Conservation (phyloP, 1,140 invertebrate genomes). For the Caligus rogercresseyi region DNA sequence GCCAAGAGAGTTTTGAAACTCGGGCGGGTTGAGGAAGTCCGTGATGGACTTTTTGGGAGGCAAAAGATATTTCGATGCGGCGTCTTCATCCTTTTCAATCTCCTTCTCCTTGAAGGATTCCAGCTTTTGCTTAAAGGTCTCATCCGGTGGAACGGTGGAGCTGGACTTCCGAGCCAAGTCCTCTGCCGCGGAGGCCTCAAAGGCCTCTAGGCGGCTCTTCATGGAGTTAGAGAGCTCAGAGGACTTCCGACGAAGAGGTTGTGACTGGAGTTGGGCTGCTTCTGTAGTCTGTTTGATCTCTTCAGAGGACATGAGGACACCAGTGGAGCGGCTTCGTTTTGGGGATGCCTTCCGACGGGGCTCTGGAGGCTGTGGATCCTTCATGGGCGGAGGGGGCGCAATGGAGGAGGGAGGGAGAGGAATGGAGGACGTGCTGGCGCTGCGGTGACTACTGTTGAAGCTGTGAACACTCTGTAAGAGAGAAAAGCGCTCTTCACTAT, state of each 20-base stretch:
- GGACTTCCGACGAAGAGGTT: slow-evolving; percentile 4
- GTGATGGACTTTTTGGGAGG: neutral
- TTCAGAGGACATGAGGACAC: neutral
- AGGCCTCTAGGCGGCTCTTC: slow-evolving; percentile 7
- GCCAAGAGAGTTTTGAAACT: neutral
- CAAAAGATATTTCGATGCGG: neutral
- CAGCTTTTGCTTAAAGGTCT: slow-evolving; percentile 3
- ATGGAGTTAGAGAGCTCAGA: slow-evolving; percentile 10
- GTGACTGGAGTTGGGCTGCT: neutral
- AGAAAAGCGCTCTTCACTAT: neutral
- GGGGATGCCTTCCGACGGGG: neutral
- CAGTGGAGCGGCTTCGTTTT: neutral
- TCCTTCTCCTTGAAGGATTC: slow-evolving; percentile 1
- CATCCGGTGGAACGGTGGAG: neutral
- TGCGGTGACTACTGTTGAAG: neutral
- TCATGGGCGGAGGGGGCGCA: neutral
- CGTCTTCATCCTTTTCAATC: neutral
- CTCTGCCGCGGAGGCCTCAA: neutral
- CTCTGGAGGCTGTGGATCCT: neutral
- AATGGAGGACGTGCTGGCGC: neutral
- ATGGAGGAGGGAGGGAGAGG: neutral
- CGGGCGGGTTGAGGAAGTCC: neutral
- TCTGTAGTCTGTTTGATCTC: neutral
- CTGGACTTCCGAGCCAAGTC: neutral
- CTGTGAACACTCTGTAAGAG: neutral